Percentiles rank a stretch among this genome's conserved stretches.
These are phyloP conservation scores for Coregonus ussuriensis DNA, from an alignment of 2,797 vertebrate genomes.

Conservation along the genomic window DNA sequence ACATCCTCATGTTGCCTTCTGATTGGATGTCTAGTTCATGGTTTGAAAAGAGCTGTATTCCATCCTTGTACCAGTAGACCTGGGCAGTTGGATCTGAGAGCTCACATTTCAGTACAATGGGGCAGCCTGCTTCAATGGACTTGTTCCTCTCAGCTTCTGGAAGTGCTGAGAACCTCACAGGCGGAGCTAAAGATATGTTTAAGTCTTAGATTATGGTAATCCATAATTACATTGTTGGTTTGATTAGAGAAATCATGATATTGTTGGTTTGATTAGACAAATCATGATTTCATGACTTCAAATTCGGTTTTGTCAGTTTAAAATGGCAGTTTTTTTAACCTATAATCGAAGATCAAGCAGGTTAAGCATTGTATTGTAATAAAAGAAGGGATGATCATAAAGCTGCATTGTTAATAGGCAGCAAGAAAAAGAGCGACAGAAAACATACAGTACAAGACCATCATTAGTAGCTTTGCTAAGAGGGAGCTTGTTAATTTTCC, in stretches of 20 bases:
- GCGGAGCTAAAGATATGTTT: conserved; percentile 79
- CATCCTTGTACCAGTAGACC: conserved; percentile 80
- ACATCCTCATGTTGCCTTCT: conserved; percentile 70
- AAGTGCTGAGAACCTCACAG: conserved; percentile 76
- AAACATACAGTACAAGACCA: conserved; percentile 23
- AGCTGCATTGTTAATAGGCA: conserved; percentile 32
- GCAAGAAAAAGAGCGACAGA: conserved; percentile 42
- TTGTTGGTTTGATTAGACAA: conserved; percentile 33
- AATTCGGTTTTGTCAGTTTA: conserved; percentile 21
- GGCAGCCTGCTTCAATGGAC: conserved; percentile 69
- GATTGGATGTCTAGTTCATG: conserved; percentile 72
- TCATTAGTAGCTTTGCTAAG: conserved; percentile 36
- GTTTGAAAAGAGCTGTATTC: conserved; percentile 64
- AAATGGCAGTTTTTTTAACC: background rate
- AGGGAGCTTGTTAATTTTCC: conserved; percentile 50
- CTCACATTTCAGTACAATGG: conserved; percentile 75
- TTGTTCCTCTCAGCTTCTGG: conserved; percentile 74
- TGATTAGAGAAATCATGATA: conserved; percentile 41
- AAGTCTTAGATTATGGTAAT: conserved; percentile 61
- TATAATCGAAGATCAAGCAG: background rate
- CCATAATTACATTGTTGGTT: conserved; percentile 25
- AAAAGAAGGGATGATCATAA: conserved; percentile 32
- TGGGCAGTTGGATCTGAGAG: conserved; percentile 74
- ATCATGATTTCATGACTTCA: conserved; percentile 16
- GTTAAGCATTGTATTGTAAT: conserved; percentile 14